Base-by-base conservation (phyloP, 2,113 vertebrate genomes). In the Hymenochirus boettgeri region DNA sequence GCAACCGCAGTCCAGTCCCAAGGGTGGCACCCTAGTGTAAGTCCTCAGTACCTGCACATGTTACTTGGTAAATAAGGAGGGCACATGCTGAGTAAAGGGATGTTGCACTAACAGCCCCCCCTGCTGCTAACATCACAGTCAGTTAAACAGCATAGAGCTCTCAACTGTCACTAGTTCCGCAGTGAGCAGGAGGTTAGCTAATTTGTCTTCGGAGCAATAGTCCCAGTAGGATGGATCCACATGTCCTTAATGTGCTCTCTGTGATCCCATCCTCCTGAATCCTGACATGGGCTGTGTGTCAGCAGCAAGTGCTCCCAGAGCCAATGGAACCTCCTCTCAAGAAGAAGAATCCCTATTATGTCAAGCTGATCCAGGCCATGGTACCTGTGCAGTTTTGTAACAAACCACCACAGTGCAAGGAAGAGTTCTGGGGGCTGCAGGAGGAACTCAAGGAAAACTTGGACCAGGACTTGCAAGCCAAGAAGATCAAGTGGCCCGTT, bases 231-330 rank as follows among this genome's bases (percentile, higher is more conserved):
- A 69, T 69, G 65, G 65, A 48, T 53, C 57, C 56, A 19, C 3
- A 33, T 53, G 19, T 29, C 37, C 55, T 52, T 8, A 25, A 22
- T 67, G 11, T 45, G 9, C 6, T 29, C 46, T 19, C 48, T 26
- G 10, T 51, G n/a, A 56, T 52, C 56, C 47, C 51, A 18, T 53
- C 65, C 26, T 60, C 17, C 5, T 69, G 65, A 69, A 24, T 35
- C 64, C 29, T 69, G 65, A 69, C 33, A 99, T 99, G 96, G 96
- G 96, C 88, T 99, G 96, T 85, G 91, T 90, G 96, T 90, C 78
- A 99, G 93, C 57, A 69, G 65, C 82, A 99, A 99, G 94, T 99
- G 79, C 93, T 99, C 86, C 96, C 96, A 15, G 96, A 99, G 88
- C 91, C 95, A 12, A 60, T 69, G 57, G 65, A 69, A 27, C 65